Base-by-base conservation (phyloP, 2,888 invertebrate species). In the Dinocampus coccinellae region DNA sequence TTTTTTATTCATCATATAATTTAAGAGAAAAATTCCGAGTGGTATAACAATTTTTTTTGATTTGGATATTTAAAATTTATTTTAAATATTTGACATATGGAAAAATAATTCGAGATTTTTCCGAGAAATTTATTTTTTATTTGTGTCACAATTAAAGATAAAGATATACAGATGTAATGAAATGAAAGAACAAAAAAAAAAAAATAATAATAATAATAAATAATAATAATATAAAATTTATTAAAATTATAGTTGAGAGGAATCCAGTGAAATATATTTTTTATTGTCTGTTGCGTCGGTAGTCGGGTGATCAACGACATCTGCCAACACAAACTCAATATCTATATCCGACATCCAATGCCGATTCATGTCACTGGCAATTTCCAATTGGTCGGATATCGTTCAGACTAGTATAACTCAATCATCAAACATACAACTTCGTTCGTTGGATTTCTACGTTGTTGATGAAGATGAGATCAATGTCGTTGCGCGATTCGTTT, bases 341-440 rank as follows among this genome's bases (percentile, higher is more conserved):
- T 55, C 55, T 13, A 22, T 11, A 55, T 55, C 47, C 55, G 55
- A 55, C 24, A 55, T 55, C 24, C 55, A 11, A 24, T 26, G 13
- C 24, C 26, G 26, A 55, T 55, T 26, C 10, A 26, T 55, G 24
- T 26, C 55, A 55, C 55, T 22, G 55, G 24, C 26, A 55, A 55
- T 55, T 55, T 55, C 55, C 55, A 55, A 55, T 55, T n/a, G 55
- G 68, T 68, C 58, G 72, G 58, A 73, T 75, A 73, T 75, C 73
- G 69, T 70, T 60, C 71, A 73, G 60, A 69, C 73, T 64, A 69
- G 71, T 62, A 75, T 75, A 75, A 75, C 75, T 75, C 75, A 71
- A 75, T 75, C 55, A 22, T n/a, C 55, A 26, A 47, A 16, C 16
- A n/a, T 47, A 47, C 47, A 47, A 47, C 47, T 47, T 16, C 47